phyloP scores from a whole-genome alignment of 2,797 vertebrate genomes.

The Tokudaia muenninki region DNA sequence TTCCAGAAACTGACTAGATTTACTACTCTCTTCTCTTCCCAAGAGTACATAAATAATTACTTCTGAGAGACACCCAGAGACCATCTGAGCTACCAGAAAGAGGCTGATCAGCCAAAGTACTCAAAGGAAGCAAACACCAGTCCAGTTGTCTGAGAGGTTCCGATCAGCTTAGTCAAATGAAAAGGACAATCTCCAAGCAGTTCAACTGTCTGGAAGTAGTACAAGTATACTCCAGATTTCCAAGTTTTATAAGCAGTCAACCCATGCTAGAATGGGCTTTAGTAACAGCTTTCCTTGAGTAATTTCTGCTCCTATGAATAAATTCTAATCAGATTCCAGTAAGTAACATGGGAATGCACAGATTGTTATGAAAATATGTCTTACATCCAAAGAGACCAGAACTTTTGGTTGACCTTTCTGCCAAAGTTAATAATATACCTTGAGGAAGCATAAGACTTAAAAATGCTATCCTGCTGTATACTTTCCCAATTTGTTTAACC shows the following conservation, averaged over 20 bases:
- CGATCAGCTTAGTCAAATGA: background rate
- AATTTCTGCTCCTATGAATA: background rate
- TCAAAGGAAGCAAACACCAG: background rate
- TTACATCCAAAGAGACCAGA: background rate
- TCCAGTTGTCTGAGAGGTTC: background rate
- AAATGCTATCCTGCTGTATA: background rate
- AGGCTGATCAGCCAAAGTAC: background rate
- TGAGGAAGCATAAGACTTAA: background rate
- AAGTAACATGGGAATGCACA: background rate
- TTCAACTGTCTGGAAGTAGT: background rate
- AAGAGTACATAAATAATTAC: background rate
- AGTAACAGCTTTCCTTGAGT: background rate
- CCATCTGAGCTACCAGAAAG: background rate
- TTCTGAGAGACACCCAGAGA: background rate
- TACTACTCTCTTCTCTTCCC: background rate
- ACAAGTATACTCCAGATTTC: background rate
- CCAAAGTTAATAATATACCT: background rate
- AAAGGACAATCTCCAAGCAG: background rate
- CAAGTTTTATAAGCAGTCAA: background rate
- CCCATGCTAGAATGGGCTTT: background rate
- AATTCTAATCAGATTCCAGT: background rate
- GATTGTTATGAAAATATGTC: background rate
- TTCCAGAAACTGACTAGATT: background rate
- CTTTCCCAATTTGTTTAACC: background rate
- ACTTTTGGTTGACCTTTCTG: background rate